Percentiles rank a stretch among this genome's conserved stretches.
phyloP scores from a whole-genome alignment of 2,888 invertebrate species.

The Drosophila recens region DNA sequence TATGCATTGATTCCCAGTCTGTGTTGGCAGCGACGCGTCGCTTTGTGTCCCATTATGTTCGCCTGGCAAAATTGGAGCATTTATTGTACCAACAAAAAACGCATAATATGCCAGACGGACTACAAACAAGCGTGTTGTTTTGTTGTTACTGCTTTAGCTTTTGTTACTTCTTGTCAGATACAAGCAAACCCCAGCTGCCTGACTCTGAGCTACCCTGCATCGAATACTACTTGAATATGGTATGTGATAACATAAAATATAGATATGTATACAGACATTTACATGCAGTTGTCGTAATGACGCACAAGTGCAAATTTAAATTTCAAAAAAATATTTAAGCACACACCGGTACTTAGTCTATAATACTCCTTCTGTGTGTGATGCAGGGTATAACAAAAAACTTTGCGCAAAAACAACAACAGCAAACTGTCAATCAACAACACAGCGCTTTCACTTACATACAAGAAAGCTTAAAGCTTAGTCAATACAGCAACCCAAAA shows the following conservation, averaged over 20 bases:
- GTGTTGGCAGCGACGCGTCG: constrained; percentile 44
- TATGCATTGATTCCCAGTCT: constrained; percentile 25
- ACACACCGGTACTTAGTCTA: background rate
- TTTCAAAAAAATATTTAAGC: background rate
- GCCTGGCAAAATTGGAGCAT: constrained; percentile 86
- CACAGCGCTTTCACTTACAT: constrained; percentile 3
- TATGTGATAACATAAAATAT: too few species aligned
- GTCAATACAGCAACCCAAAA: constrained; percentile 54
- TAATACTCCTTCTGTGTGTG: background rate
- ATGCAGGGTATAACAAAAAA: constrained; percentile 17
- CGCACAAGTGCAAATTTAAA: background rate
- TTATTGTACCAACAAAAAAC: constrained; percentile 85
- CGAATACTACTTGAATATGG: background rate
- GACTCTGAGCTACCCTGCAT: constrained; percentile 12
- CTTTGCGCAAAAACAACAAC: background rate
- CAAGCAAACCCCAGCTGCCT: background rate
- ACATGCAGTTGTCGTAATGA: background rate
- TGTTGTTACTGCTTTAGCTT: constrained; percentile 29
- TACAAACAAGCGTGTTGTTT: constrained; percentile 31
- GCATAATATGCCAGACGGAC: constrained; percentile 56
- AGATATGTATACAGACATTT: too few species aligned
- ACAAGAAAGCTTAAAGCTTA: constrained; percentile 47
- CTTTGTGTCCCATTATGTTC: constrained; percentile 76
- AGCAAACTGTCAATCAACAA: constrained; percentile 10
- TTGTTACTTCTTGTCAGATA: constrained; percentile 17